Base-by-base conservation (phyloP, 2,797 vertebrate genomes). In the Alcedo quadribrachys region DNA sequence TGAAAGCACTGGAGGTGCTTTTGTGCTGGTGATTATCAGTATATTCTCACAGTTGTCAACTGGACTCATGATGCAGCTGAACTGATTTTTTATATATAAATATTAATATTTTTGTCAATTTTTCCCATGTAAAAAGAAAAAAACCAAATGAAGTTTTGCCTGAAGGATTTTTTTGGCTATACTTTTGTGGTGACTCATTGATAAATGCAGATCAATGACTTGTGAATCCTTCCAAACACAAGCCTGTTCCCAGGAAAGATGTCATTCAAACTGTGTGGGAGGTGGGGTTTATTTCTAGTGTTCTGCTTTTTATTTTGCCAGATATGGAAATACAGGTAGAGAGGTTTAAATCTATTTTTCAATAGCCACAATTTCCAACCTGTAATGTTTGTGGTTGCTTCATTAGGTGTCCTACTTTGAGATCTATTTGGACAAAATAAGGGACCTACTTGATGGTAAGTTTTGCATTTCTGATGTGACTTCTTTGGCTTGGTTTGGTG, bases 351-450 rank as follows among this genome's bases (percentile, higher is more conserved):
- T 50, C 25, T 50, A 8, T 48, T 25, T 89, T 37, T 28, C 17
- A 77, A 51, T 76, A 24, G 48, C 54, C 33, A 37, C 6, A 8
- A 13, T 91, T 75, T 69, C 53, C 53, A 66, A 87, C 61, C 67
- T 40, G 30, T 86, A 13, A 67, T 76, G 16, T 87, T 78, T 91
- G 25, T 89, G 48, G 96, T 81, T 97, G 5, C 96, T 96, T 86
- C 75, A 87, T 89, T 60, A 99, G 99, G 99, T 99, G 70, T 99
- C 99, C 92, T 99, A 99, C 97, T 99, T 99, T 97, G 99, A 99
- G 97, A 99, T 99, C 87, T 99, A 99, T 96, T 90, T 99, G 98
- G 99, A 99, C 97, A 99, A 99, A 98, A 99, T 99, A 94, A 96
- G 99, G 97, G 99, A 99, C 95, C 96, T 99, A 3, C 96, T 99